Base-by-base conservation (phyloP, 2,797 vertebrate genomes). In the Rhyacichthys aspro region DNA sequence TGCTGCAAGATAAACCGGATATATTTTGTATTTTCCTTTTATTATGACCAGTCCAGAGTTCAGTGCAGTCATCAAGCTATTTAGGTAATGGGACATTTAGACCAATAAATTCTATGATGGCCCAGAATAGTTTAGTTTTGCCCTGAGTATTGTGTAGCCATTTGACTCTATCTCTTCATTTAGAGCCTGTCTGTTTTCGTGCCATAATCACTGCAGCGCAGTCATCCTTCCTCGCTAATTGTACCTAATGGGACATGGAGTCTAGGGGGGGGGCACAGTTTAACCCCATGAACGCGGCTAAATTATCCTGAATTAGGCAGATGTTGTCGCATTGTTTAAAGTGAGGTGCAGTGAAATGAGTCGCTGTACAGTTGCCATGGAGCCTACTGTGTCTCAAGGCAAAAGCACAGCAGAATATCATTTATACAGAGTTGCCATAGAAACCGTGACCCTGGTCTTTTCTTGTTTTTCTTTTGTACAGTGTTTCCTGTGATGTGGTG, bases 401-500 rank as follows among this genome's bases (percentile, higher is more conserved):
- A 75, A 86, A n/a, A 63, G 59, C 67, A 78, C 63, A 57, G 69
- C 78, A 67, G 61, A 87, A 85, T 79, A 89, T 89, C 6, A 89
- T 88, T 90, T 89, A 85, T 88, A 82, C 81, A 72, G 69, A 38
- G 85, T 91, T 87, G 50, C 86, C 85, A 87, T 90, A 81, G 90
- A 75, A 89, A 91, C 90, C 56, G 3, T 42, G 52, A 38, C 67
- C 72, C 52, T 49, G 59, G n/a, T n/a, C 46, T 66, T 82, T 72
- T 5, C 75, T 32, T 28, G 43, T 55, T n/a, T 42, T 50, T 67
- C 38, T 72, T 72, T 59, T 59, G 60, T 67, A 73, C 60, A 58
- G n/a, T 60, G 23, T 70, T 76, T 60, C 44, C 32, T 53, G 18
- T 67, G 17, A 59, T 76, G 43, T 78, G 50, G 55, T 79, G 60